phyloP scores from a whole-genome alignment of 2,113 vertebrate genomes.

The Hyperopisus bebe region DNA sequence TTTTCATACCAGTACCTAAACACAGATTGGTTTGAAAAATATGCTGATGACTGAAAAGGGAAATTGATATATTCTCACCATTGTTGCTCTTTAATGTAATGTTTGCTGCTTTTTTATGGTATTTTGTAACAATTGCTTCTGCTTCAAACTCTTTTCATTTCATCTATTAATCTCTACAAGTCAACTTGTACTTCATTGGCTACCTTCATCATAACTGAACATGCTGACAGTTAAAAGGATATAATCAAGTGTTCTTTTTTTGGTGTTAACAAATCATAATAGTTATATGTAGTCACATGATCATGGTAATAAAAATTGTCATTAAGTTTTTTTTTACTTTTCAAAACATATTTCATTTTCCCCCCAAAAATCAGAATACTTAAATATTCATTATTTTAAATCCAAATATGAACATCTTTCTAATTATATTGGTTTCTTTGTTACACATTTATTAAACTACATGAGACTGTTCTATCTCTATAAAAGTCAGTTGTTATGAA shows the following conservation, averaged over 20 bases:
- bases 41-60: neutral
- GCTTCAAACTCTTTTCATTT: neutral
- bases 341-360: neutral
- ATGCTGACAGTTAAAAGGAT: neutral
- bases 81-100: neutral
- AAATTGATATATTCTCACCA: neutral
- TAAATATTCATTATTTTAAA: neutral
- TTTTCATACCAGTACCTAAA: neutral
- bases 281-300: neutral
- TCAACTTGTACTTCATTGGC: neutral
- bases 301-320: neutral
- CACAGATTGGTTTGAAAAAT: neutral
- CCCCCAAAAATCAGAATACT: neutral
- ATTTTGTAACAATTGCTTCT: neutral
- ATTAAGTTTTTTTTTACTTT: neutral
- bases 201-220: neutral
- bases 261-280: neutral
- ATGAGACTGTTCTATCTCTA: neutral
- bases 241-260: neutral
- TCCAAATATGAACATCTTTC: neutral
- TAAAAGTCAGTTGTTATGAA: neutral
- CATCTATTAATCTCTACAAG: neutral
- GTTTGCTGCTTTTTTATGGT: neutral
- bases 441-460: slow-evolving; percentile 3
- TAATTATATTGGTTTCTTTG: slow-evolving; percentile 8